Evolutionary conservation across 2,888 invertebrate genomes (phyloP).

Genomic region (Neoitamus cyanurus): DNA sequence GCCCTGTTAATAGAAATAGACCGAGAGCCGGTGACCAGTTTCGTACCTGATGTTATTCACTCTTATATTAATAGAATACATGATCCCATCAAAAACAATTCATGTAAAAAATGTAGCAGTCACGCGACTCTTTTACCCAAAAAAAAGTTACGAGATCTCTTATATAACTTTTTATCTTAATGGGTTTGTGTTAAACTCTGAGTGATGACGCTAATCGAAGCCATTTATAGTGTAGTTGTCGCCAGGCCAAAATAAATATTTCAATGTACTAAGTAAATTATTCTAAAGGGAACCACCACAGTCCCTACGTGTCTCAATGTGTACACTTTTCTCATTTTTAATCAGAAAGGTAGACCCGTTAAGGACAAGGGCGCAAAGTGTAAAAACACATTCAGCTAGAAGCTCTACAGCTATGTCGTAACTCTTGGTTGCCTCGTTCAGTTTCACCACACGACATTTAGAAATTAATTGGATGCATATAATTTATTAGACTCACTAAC

Average conservation of each 20-base stretch:
- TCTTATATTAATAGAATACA: no score
- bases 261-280: slow-evolving; percentile 14
- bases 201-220: slow-evolving; percentile 3
- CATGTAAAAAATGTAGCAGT: no score
- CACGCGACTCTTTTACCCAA: no score
- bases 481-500: slow-evolving; percentile 50
- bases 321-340: neutral
- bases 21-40: no score
- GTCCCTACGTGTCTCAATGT: neutral
- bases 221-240: slow-evolving; percentile 30
- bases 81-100: no score
- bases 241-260: slow-evolving; percentile 7
- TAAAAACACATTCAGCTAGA: neutral
- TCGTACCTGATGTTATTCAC: no score
- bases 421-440: slow-evolving; percentile 15
- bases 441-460: slow-evolving; percentile 23
- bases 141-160: no score
- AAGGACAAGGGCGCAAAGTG: neutral
- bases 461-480: slow-evolving; percentile 49
- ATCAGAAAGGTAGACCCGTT: neutral
- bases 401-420: neutral
- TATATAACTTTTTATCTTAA: no score
- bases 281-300: neutral
- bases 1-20: no score
- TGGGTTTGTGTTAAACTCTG: neutral